Evolutionary conservation across 2,797 vertebrate species (phyloP).

Genomic region (Syngnathus rostellatus): DNA sequence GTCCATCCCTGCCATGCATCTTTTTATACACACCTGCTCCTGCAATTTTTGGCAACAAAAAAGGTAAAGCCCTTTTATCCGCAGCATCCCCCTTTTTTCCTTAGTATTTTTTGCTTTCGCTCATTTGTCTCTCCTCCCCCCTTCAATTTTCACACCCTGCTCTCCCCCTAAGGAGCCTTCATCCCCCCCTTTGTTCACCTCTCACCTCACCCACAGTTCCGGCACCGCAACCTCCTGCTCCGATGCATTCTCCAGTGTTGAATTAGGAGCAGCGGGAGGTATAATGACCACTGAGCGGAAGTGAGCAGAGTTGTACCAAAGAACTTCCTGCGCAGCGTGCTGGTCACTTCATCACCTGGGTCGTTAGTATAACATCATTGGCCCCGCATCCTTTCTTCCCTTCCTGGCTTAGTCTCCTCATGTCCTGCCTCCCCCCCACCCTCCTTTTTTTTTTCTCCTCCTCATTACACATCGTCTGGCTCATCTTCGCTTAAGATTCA

Average conservation of each 20-base stretch:
- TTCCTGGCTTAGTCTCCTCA: slow-evolving; percentile 5
- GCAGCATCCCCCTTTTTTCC: not conserved
- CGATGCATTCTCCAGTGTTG: slow-evolving; percentile 48
- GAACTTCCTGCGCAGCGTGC: slow-evolving; percentile 49
- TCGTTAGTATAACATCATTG: slow-evolving; percentile 34
- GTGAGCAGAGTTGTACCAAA: slow-evolving; percentile 45
- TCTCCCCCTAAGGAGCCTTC: not conserved
- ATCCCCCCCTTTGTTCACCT: slow-evolving; percentile 2
- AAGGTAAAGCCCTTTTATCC: not conserved
- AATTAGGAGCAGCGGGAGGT: slow-evolving; percentile 26
- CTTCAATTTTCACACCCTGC: slow-evolving; percentile 1
- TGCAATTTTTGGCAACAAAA: too few relatives aligned
- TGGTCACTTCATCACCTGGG: slow-evolving; percentile 47
- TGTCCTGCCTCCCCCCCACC: not conserved
- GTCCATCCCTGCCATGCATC: too few relatives aligned
- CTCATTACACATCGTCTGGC: slow-evolving; percentile 8
- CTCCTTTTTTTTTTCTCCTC: not conserved
- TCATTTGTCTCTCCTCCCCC: not conserved
- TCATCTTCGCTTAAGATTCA: slow-evolving; percentile 26
- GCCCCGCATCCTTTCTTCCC: slow-evolving; percentile 6
- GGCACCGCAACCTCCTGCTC: slow-evolving; percentile 33
- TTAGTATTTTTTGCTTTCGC: not conserved
- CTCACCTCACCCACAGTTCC: slow-evolving; percentile 45
- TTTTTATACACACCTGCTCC: too few relatives aligned
- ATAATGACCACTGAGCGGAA: slow-evolving; percentile 52